phyloP scores from a whole-genome alignment of 2,113 vertebrate species.

The Anseranas semipalmata region DNA sequence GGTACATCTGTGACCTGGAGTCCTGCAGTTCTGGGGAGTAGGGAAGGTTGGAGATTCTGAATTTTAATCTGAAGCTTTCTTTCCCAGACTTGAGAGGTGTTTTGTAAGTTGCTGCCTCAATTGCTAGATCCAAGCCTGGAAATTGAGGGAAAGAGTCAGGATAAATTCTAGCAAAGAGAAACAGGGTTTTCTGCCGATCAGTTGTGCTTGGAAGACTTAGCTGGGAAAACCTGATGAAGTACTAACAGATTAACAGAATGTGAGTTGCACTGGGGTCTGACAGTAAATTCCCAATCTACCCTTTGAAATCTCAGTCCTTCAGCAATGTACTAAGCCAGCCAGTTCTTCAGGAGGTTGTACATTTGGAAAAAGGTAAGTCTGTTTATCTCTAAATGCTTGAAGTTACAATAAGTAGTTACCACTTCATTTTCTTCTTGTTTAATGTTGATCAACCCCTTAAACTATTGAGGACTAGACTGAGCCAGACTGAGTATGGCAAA shows the following conservation, averaged over 20 bases:
- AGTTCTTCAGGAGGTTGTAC: neutral
- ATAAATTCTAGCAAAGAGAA: neutral
- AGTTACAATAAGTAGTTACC: neutral
- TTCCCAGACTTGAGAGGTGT: neutral
- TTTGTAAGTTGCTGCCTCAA: neutral
- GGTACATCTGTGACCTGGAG: conserved; percentile 6
- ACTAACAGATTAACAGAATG: neutral
- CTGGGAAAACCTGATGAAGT: neutral
- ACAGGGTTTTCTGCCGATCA: neutral
- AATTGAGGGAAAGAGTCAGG: neutral
- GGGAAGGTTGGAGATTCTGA: conserved; percentile 71
- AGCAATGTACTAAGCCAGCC: neutral
- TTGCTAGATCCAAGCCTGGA: conserved; percentile 23
- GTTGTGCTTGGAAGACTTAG: neutral
- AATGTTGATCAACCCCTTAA: neutral
- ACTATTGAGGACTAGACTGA: fast-evolving
- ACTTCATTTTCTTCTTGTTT: neutral
- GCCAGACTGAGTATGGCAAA: neutral
- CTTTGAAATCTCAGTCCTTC: neutral
- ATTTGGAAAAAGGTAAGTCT: neutral
- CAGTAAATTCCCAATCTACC: neutral
- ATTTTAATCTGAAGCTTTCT: conserved; percentile 62
- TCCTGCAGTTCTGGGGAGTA: conserved; percentile 44
- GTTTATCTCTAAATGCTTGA: neutral
- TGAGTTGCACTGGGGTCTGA: neutral